These are phyloP conservation scores for Gymnodraco acuticeps DNA, from an alignment of 2,797 vertebrate genomes.

Conservation along the genomic window DNA sequence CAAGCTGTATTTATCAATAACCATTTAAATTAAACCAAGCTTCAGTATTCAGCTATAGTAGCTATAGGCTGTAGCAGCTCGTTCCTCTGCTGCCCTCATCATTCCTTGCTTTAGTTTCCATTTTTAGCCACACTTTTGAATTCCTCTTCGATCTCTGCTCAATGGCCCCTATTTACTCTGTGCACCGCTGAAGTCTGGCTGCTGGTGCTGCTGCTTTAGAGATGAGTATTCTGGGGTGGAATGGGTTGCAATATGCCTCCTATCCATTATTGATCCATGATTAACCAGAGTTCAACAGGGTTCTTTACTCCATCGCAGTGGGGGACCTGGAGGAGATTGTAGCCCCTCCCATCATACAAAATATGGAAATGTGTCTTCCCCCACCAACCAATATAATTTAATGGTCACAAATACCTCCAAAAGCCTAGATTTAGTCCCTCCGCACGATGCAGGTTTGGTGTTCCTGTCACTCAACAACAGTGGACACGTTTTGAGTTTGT, in stretches of 20 bases:
- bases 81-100: constrained; percentile 39
- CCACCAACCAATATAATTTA: neutral
- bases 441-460: neutral
- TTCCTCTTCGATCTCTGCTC: constrained; percentile 65
- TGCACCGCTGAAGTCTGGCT: constrained; percentile 62
- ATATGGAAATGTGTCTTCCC: too few relatives aligned
- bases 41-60: constrained; percentile 28
- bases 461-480: neutral
- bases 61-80: constrained; percentile 23
- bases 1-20: constrained; percentile 30
- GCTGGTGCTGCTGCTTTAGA: constrained; percentile 47
- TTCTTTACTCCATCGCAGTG: constrained; percentile 16
- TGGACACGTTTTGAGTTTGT: neutral
- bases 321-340: too few relatives aligned
- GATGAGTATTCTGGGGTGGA: constrained; percentile 59
- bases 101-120: constrained; percentile 54
- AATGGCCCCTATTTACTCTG: constrained; percentile 72
- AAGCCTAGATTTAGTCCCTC: neutral
- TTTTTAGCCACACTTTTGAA: constrained; percentile 65
- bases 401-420: neutral
- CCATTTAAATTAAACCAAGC: constrained; percentile 37
- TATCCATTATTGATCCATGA: constrained; percentile 80
- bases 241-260: constrained; percentile 63
- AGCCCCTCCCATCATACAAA: too few relatives aligned
- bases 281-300: constrained; percentile 60